Evolutionary conservation across 1,140 invertebrate species (phyloP).

Genomic region (Pygmarrhopalites habei): DNA sequence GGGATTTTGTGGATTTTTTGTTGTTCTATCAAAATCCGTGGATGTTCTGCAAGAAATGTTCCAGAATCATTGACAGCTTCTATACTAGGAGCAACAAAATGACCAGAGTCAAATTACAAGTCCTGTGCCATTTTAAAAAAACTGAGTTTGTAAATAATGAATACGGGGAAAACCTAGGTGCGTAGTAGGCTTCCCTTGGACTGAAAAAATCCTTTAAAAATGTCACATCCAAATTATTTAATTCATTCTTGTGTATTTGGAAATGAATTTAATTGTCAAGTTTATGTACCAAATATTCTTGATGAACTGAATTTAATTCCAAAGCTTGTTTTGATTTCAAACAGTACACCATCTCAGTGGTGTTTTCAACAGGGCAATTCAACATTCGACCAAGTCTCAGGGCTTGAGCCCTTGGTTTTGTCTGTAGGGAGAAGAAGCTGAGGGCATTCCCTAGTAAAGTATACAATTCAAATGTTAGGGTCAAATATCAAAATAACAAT

Average conservation of each 20-base stretch:
- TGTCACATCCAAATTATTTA: too few relatives aligned
- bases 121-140: too few relatives aligned
- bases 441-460: too few relatives aligned
- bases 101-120: too few relatives aligned
- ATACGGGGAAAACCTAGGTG: too few relatives aligned
- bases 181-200: conserved; percentile 9
- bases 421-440: conserved; percentile 65
- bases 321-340: conserved; percentile 40
- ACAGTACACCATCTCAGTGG: conserved; percentile 42
- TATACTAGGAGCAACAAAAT: conserved; percentile 19
- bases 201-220: conserved; percentile 25
- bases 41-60: conserved; percentile 25
- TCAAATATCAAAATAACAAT: too few relatives aligned
- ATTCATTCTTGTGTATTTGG: too few relatives aligned
- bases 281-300: conserved; percentile 9
- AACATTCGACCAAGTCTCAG: conserved; percentile 51
- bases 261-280: background rate
- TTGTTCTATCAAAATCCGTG: conserved; percentile 11
- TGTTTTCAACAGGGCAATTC: conserved; percentile 53
- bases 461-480: too few relatives aligned
- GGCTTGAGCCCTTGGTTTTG: conserved; percentile 54
- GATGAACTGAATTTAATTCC: conserved; percentile 10
- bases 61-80: conserved; percentile 21
- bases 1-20: conserved; percentile 15
- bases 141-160: too few relatives aligned